Base-by-base conservation (phyloP, 2,113 vertebrate genomes). In the Pollachius pollachius region DNA sequence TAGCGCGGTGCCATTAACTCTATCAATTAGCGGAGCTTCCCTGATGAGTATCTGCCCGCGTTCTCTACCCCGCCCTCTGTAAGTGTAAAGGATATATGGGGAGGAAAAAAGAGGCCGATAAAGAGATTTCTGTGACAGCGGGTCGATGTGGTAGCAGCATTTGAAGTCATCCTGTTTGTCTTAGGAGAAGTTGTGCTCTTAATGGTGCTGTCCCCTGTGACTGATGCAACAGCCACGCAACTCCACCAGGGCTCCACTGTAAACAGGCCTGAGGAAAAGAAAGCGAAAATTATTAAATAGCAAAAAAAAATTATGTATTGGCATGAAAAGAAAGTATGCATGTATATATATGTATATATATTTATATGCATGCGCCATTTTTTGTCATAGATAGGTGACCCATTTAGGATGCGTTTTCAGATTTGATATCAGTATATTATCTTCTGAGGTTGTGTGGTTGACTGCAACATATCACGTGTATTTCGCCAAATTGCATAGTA, bases 161-260 rank as follows among this genome's bases (percentile, higher is more conserved):
- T 91, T 91, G 89, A 89, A 91, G 86, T 91, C 89, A 78, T 87
- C 84, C 80, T 91, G 89, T 91, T 91, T 91, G 90, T 91, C 89
- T 90, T 86, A 83, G 86, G 90, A 85, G 85, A 87, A 48, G 84
- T 87, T 81, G 68, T 85, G 83, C 85, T 90, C 89, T 90, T 92
- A 92, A 91, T 87, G 80, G 87, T 79, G 77, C 81, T 69, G 88
- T 92, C 91, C 91, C 91, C 65, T 23, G 91, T 90, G 91, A 91
- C 89, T 93, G 92, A 93, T 89, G 91, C 91, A 93, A 93, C 73
- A 86, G 81, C 83, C 86, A 76, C 68, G 52, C 80, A 88, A 82
- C 71, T 78, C 86, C 84, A 82, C 84, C 81, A 74, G 67, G 52
- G 84, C 76, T 82, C 74, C 76, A 89, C 85, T 87, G 88, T 91